Conservation (phyloP, 2,888 invertebrate species). For the Bombylius discolor region DNA sequence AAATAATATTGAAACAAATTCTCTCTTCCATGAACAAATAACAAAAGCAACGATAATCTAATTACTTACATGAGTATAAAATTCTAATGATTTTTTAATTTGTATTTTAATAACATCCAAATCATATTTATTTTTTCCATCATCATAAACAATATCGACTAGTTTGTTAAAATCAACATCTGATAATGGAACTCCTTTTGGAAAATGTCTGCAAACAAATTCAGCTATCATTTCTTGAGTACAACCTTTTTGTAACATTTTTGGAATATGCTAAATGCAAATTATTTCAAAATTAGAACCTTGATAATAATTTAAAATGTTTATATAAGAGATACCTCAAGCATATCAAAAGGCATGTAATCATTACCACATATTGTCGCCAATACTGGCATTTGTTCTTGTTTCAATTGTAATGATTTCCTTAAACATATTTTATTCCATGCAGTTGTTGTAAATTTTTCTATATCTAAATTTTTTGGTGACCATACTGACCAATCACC, state of each 20-base stretch:
- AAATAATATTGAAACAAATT: too few relatives aligned
- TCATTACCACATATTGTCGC: slow-evolving; percentile 11
- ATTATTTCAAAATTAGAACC: too few relatives aligned
- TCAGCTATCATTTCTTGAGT: slow-evolving; percentile 1
- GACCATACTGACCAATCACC: slow-evolving; percentile 10
- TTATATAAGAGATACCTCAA: not conserved
- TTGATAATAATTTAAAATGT: not conserved
- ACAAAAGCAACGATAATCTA: not conserved
- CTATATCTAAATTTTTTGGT: not conserved
- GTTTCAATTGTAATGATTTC: slow-evolving; percentile 3
- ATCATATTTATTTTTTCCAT: slow-evolving; percentile 1
- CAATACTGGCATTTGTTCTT: slow-evolving; percentile 11
- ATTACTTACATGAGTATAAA: slow-evolving; percentile 7
- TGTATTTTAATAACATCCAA: not conserved
- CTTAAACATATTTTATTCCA: slow-evolving; percentile 8
- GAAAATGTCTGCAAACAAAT: slow-evolving; percentile 3
- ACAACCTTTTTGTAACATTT: not conserved
- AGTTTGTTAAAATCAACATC: not conserved
- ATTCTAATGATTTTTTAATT: slow-evolving; percentile 1
- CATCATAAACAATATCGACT: slow-evolving; percentile 3
- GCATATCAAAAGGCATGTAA: not conserved
- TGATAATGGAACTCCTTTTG: not conserved
- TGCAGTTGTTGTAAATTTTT: not conserved
- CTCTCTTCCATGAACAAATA: not conserved
- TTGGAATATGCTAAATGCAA: not conserved